These are phyloP conservation scores for Peromyscus melanophrys DNA, from an alignment of 2,797 vertebrate species.

Conservation along the genomic window DNA sequence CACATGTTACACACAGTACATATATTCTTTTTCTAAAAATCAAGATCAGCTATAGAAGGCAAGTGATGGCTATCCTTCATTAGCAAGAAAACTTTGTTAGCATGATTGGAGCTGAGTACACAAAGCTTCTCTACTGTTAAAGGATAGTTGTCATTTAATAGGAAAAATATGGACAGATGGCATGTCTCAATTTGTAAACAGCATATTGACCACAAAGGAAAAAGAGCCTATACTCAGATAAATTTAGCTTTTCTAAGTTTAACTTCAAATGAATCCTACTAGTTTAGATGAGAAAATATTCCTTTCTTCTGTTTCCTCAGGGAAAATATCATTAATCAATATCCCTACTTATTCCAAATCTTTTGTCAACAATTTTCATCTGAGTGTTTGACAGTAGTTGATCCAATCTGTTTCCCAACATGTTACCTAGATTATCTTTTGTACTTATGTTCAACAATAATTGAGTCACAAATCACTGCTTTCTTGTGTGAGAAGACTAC, in stretches of 20 bases:
- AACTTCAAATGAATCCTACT: not conserved
- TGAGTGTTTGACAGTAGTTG: not conserved
- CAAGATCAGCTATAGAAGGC: not conserved
- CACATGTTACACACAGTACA: not conserved
- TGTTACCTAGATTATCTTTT: conserved; percentile 19
- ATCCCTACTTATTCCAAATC: not conserved
- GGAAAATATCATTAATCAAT: not conserved
- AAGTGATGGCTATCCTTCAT: not conserved
- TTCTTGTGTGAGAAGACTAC: not conserved
- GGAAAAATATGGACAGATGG: not conserved
- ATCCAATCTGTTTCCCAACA: not conserved
- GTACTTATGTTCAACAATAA: not conserved
- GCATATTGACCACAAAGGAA: not conserved
- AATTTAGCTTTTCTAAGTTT: not conserved
- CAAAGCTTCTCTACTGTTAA: not conserved
- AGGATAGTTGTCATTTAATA: not conserved
- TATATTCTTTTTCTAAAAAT: not conserved
- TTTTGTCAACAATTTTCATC: not conserved
- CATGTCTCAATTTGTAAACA: not conserved
- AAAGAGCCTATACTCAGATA: not conserved
- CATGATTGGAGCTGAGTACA: not conserved
- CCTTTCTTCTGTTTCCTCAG: not conserved
- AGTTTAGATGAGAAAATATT: not conserved
- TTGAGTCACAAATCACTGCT: not conserved
- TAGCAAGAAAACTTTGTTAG: not conserved